Conservation (phyloP, 1,140 invertebrate genomes). For the Xylocopa sonorina region DNA sequence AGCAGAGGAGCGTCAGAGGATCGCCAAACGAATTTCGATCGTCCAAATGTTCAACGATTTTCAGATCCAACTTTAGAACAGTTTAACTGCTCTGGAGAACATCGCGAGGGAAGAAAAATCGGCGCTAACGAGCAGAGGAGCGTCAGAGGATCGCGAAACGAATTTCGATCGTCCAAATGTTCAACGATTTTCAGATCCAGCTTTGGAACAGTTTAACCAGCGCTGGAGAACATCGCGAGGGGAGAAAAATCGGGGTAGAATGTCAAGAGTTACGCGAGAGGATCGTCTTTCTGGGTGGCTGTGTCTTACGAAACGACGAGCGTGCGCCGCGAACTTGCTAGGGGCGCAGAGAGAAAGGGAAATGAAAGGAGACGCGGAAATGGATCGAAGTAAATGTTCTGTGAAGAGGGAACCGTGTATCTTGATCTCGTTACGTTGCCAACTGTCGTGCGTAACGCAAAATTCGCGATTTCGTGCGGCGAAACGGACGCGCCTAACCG, state of each 20-base stretch:
- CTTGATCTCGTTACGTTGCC: slow-evolving; percentile 51
- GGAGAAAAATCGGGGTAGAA: not conserved
- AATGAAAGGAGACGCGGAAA: slow-evolving; percentile 35
- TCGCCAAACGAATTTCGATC: too few species aligned
- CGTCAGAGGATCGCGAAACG: too few species aligned
- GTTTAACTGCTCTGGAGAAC: too few species aligned
- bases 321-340: not conserved
- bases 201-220: too few species aligned
- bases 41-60: too few species aligned
- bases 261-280: slow-evolving; percentile 31
- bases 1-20: too few species aligned
- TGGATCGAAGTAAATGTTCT: slow-evolving; percentile 52
- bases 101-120: too few species aligned
- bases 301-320: slow-evolving; percentile 36
- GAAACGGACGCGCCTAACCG: not conserved
- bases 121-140: too few species aligned
- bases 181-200: too few species aligned
- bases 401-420: slow-evolving; percentile 50
- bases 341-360: not conserved
- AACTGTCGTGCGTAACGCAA: slow-evolving; percentile 47
- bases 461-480: slow-evolving; percentile 15
- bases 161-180: too few species aligned
- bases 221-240: too few species aligned
- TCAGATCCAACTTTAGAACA: too few species aligned
- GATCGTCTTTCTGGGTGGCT: slow-evolving; percentile 36